Evolutionary conservation across 2,113 vertebrate species (phyloP), one percentile per base, ranked within the genome.

Genomic region (Mystacornis crossleyi): DNA sequence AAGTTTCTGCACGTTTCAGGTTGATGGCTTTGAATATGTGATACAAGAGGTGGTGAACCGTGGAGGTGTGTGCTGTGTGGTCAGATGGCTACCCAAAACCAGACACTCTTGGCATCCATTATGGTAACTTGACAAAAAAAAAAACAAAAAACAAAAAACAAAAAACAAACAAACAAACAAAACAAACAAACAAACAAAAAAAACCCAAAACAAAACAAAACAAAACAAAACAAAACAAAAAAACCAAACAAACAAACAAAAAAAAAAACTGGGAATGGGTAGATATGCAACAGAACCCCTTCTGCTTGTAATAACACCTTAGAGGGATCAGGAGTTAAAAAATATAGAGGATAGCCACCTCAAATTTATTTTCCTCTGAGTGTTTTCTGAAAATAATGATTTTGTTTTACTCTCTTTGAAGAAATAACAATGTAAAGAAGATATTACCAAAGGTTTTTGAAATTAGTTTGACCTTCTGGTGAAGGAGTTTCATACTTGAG

Each of bases 231-330:
- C n/a, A n/a, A n/a, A n/a, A n/a, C n/a, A n/a, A n/a, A n/a, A n/a
- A n/a, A n/a, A n/a, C n/a, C n/a, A n/a, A n/a, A n/a, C n/a, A n/a
- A n/a, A n/a, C n/a, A n/a, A n/a, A n/a, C n/a, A n/a, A 14, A 9
- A 23, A 18, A 3, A 29, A 73, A 62, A 38, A 4, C 0, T 12
- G 33, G 23, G 19, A 71, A 75, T 4, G 3, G 6, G 4, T 16
- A 58, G 20, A 34, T 21, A 7, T 66, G 17, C 24, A 83, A 17
- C 5, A 34, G 20, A 47, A 34, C 5, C 2, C 1, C 6, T 86
- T 86, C 33, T 58, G 10, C 31, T 64, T 58, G 23, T 19, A 43
- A 51, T n/a, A 31, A 38, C 7, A n/a, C 9, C 3, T 66, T 29
- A 61, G 9, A 33, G 3, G 6, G 38, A 51, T 47, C 26, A 36